These are phyloP conservation scores for Dryobota labecula DNA, from an alignment of 2,888 invertebrate species.

Conservation along the genomic window DNA sequence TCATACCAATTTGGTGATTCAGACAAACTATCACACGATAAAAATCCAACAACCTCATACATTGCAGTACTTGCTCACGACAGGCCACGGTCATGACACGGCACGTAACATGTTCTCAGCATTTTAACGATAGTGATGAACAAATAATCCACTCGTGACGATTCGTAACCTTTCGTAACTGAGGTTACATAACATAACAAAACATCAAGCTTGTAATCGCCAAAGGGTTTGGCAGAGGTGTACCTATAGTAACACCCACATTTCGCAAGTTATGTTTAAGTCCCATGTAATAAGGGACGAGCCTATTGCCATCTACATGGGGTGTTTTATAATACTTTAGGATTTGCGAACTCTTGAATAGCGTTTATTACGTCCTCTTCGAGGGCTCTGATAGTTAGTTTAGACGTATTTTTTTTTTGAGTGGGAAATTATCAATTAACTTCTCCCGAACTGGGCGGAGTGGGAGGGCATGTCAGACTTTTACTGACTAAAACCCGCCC, in stretches of 20 bases:
- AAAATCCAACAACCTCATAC: slow-evolving; percentile 5
- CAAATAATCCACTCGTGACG: slow-evolving; percentile 68
- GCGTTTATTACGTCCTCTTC: too few species aligned
- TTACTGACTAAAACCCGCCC: too few species aligned
- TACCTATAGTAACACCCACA: background rate
- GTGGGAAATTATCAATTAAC: too few species aligned
- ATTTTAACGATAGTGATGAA: slow-evolving; percentile 70
- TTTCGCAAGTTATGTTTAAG: background rate
- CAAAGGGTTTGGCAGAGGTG: background rate
- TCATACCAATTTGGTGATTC: slow-evolving; percentile 25
- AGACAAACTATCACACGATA: slow-evolving; percentile 5
- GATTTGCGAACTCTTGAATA: too few species aligned
- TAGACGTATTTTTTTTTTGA: too few species aligned
- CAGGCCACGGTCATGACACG: slow-evolving; percentile 74
- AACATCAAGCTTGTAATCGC: background rate
- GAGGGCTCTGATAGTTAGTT: too few species aligned
- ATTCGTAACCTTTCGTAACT: slow-evolving; percentile 49
- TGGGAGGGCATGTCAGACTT: too few species aligned
- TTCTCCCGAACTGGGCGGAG: too few species aligned
- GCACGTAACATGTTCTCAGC: slow-evolving; percentile 67
- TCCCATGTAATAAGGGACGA: background rate
- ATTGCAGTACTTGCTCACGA: slow-evolving; percentile 36
- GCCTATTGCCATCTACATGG: background rate
- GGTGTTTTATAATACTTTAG: too few species aligned
- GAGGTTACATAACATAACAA: background rate